These are phyloP conservation scores for Scophthalmus maximus DNA, from an alignment of 2,113 vertebrate genomes.

Conservation along the genomic window DNA sequence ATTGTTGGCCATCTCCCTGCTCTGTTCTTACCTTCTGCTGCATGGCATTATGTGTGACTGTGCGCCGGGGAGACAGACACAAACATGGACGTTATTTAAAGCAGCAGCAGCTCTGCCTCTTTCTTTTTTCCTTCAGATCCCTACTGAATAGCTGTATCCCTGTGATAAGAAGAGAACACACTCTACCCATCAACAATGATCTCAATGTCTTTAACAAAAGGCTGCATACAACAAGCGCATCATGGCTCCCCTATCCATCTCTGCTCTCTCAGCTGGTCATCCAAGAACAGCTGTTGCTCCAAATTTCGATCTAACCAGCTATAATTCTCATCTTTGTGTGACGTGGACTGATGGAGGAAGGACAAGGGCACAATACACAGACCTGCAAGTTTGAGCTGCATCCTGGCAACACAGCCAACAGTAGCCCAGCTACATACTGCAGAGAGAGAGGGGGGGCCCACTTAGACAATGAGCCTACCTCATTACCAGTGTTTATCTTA, in stretches of 20 bases:
- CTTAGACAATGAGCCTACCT: constrained; percentile 49
- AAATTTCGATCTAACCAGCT: constrained; percentile 64
- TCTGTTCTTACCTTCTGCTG: constrained; percentile 8
- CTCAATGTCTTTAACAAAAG: constrained; percentile 65
- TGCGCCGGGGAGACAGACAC: constrained; percentile 20
- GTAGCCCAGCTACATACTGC: constrained; percentile 51
- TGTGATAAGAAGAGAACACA: constrained; percentile 57
- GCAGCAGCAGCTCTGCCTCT: constrained; percentile 36
- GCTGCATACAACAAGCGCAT: constrained; percentile 32
- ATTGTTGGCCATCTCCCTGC: constrained; percentile 39
- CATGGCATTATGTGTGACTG: constrained; percentile 11
- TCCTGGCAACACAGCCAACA: constrained; percentile 71
- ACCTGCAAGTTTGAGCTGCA: constrained; percentile 65
- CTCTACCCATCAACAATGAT: constrained; percentile 66
- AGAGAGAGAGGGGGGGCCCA: constrained; percentile 33
- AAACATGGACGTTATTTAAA: constrained; percentile 15
- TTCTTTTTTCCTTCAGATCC: constrained; percentile 43
- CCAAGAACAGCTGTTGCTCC: constrained; percentile 71
- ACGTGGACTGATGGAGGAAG: constrained; percentile 44
- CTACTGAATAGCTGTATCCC: constrained; percentile 44
- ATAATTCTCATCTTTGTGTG: constrained; percentile 62
- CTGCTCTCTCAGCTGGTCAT: constrained; percentile 46
- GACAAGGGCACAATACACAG: constrained; percentile 65
- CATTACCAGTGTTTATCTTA: constrained; percentile 64
- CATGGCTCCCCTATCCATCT: constrained; percentile 40